A percentile compares a stretch with the other conserved stretches of the same genome.
These are phyloP conservation scores for Dicerorhinus sumatrensis DNA, from an alignment of 2,113 vertebrate species.

Conservation along the genomic window DNA sequence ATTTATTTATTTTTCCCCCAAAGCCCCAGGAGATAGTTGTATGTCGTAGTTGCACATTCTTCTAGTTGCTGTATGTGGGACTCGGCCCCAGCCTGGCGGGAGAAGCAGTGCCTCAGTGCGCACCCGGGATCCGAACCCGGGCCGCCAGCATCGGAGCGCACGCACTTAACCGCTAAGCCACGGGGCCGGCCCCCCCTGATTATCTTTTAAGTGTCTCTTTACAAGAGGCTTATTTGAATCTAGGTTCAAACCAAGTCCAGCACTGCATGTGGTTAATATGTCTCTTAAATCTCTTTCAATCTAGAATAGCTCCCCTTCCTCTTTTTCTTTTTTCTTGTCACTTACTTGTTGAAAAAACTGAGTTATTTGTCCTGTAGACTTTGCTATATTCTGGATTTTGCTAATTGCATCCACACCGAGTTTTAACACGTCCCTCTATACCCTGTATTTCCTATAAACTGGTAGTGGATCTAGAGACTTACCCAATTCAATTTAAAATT, in stretches of 20 bases:
- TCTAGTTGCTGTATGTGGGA: too few relatives aligned
- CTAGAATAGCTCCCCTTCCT: neutral
- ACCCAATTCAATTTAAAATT: neutral
- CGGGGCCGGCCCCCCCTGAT: too few relatives aligned
- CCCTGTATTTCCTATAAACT: neutral
- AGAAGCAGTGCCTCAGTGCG: too few relatives aligned
- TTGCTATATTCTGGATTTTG: neutral
- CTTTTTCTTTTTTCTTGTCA: neutral
- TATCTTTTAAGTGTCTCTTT: neutral
- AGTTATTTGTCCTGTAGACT: neutral
- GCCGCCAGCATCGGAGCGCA: too few relatives aligned
- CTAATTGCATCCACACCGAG: neutral
- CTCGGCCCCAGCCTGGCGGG: too few relatives aligned
- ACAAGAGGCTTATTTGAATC: neutral
- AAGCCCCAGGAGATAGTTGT: too few relatives aligned
- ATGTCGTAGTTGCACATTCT: too few relatives aligned
- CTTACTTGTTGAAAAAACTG: neutral
- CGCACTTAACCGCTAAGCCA: too few relatives aligned
- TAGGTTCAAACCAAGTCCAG: too few relatives aligned
- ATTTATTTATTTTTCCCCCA: too few relatives aligned
- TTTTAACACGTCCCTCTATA: neutral
- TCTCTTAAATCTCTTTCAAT: neutral
- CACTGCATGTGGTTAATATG: too few relatives aligned
- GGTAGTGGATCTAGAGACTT: neutral
- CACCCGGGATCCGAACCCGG: too few relatives aligned